Base-by-base conservation (phyloP, 2,888 invertebrate species). In the Gisinianus flammeolus region DNA sequence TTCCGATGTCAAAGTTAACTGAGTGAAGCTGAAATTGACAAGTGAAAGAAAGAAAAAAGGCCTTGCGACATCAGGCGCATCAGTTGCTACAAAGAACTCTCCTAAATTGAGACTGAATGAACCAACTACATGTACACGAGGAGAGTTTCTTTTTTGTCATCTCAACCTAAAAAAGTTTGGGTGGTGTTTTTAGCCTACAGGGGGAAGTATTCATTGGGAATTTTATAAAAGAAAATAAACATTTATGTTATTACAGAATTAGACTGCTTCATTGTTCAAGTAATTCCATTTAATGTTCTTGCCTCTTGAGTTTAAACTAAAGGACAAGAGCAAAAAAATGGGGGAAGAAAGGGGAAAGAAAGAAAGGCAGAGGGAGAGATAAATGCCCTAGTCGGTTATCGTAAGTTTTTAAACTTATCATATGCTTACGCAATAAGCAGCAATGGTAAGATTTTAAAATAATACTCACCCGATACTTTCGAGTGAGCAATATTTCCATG, bases 11-110 rank as follows among this genome's bases (percentile, higher is more conserved):
- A 44, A 64, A 70, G 31, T 70, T 77, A 77, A 70, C 77, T 35
- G 52, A 77, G 64, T 70, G 70, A 77, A 77, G 71, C 77, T 70
- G 70, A 77, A 77, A 77, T 71, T 77, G 77, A 77, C 76, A 69
- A 62, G 44, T 70, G 66, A 54, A 54, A 64, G 69, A 70, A 62
- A 69, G 64, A 30, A 33, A 28, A 58, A 62, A 72, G 56, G 58
- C 12, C 31, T 8, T 26, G 64, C 69, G 62, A 22, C 33, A 54
- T 66, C 31, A 31, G n/a, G 54, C 31, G 24, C n/a, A 24, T 28
- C 4, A 16, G 28, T 6, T 44, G 12, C n/a, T 10, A 22, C 1
- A 24, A 19, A 19, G 33, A 19, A 26, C 28, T 4, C 33, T 30
- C 31, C 33, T 22, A 67, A 19, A 67, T 67, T n/a, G 33, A 22